phyloP scores from a whole-genome alignment of 2,888 invertebrate genomes.

The Drosophila kuntzei region DNA sequence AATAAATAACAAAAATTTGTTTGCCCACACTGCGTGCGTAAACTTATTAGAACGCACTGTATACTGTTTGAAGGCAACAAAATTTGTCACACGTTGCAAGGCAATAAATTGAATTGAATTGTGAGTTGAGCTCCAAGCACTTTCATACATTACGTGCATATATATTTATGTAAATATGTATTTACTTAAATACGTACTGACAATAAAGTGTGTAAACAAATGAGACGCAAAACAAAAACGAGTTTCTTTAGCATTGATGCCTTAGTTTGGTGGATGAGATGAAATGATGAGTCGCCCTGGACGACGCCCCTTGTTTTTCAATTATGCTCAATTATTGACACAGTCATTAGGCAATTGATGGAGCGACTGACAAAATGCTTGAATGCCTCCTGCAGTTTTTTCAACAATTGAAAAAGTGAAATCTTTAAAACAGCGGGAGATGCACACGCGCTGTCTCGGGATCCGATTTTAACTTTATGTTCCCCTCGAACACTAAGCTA shows the following conservation, averaged over 20 bases:
- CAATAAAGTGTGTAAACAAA: conserved; percentile 72
- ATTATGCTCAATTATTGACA: conserved; percentile 80
- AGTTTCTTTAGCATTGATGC: conserved; percentile 25
- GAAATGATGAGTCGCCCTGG: conserved; percentile 44
- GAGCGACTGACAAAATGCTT: conserved; percentile 38
- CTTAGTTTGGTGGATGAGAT: conserved; percentile 30
- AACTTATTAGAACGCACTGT: conserved; percentile 31
- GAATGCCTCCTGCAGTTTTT: conserved; percentile 30
- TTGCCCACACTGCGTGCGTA: conserved; percentile 16
- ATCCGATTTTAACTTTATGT: conserved; percentile 28
- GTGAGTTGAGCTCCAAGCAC: conserved; percentile 14
- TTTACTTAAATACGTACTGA: conserved; percentile 24
- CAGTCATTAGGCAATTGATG: conserved; percentile 76
- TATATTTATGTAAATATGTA: conserved; percentile 15
- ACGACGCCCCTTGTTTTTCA: conserved; percentile 73
- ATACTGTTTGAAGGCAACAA: conserved; percentile 22
- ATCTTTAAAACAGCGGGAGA: conserved; percentile 75
- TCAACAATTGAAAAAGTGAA: conserved; percentile 62
- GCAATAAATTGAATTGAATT: conserved; percentile 42
- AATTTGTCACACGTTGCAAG: conserved; percentile 51
- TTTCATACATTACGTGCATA: conserved; percentile 6
- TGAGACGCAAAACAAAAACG: conserved; percentile 41
- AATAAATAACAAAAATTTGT: background rate
- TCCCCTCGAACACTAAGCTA: conserved; percentile 7
- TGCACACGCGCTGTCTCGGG: conserved; percentile 61